phyloP scores from a whole-genome alignment of 1,140 invertebrate species.

The Dendroctonus ponderosae region DNA sequence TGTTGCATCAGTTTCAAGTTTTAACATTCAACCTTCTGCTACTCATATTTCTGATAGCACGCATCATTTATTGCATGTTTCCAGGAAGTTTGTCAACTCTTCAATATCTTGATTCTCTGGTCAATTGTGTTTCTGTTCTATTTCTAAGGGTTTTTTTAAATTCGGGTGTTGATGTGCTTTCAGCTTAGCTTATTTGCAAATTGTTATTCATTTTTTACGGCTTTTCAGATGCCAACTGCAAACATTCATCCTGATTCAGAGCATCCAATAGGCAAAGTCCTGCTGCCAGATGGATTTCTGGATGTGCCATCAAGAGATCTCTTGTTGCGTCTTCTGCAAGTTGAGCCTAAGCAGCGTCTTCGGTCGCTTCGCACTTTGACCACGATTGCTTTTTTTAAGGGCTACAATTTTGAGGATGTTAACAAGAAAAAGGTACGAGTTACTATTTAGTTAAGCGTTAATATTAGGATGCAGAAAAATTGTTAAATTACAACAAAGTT shows the following conservation, averaged over 20 bases:
- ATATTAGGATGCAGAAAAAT: too few relatives aligned
- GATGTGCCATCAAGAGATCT: conserved; percentile 50
- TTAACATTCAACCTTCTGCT: too few relatives aligned
- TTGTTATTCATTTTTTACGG: not conserved
- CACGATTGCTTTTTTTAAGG: conserved; percentile 55
- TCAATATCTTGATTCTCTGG: too few relatives aligned
- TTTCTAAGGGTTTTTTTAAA: too few relatives aligned
- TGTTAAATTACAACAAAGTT: not conserved
- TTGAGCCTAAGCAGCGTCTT: conserved; percentile 51
- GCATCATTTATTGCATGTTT: too few relatives aligned
- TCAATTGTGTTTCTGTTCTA: too few relatives aligned
- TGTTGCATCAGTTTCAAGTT: too few relatives aligned
- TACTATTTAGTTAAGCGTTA: too few relatives aligned
- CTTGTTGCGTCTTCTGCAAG: conserved; percentile 50
- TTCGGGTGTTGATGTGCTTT: too few relatives aligned
- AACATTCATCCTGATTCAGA: conserved; percentile 5
- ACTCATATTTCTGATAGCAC: too few relatives aligned
- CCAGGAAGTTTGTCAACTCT: too few relatives aligned
- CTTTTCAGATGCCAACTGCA: not conserved
- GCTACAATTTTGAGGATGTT: conserved; percentile 53
- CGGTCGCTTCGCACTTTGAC: conserved; percentile 52
- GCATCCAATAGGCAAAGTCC: conserved; percentile 17
- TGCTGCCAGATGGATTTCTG: conserved; percentile 42
- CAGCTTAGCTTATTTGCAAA: not conserved
- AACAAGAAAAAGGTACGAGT: conserved; percentile 39